A percentile compares a stretch with the other conserved stretches of the same genome.
Evolutionary conservation across 2,888 invertebrate species (phyloP).

Genomic region (Sarcophaga caerulescens): DNA sequence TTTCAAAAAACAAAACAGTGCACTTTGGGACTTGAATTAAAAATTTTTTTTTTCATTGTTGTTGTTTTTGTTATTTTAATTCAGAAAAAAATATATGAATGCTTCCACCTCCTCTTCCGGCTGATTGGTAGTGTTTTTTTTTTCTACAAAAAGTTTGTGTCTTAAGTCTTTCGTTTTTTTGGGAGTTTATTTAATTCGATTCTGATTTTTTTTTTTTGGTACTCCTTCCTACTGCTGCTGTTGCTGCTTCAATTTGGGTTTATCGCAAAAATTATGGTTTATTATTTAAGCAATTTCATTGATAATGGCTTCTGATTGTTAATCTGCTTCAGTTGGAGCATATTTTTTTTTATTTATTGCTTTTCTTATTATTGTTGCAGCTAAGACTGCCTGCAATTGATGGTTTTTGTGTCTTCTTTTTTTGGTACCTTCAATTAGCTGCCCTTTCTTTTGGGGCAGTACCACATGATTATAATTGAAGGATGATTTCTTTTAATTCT

Average conservation of each 20-base stretch:
- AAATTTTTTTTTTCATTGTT: background rate
- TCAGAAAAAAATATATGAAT: constrained; percentile 53
- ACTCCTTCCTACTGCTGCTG: constrained; percentile 17
- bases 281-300: constrained; percentile 67
- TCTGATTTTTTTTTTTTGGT: constrained; percentile 23
- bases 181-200: constrained; percentile 20
- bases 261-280: constrained; percentile 67
- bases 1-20: constrained; percentile 52
- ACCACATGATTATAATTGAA: constrained; percentile 37
- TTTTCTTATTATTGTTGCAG: background rate
- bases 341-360: constrained; percentile 23
- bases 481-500: constrained; percentile 45
- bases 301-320: constrained; percentile 68
- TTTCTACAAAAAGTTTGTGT: constrained; percentile 11
- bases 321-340: constrained; percentile 50
- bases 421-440: constrained; percentile 42
- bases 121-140: constrained; percentile 71
- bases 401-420: constrained; percentile 35
- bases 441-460: background rate
- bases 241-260: constrained; percentile 55
- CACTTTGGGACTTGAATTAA: constrained; percentile 33
- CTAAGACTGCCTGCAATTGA: background rate
- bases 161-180: constrained; percentile 44
- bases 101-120: constrained; percentile 80
- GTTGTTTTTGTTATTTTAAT: constrained; percentile 25